Percentiles rank a stretch among this genome's conserved stretches.
Conservation (phyloP, 1,140 invertebrate genomes). For the Drosophila pseudoananassae region DNA sequence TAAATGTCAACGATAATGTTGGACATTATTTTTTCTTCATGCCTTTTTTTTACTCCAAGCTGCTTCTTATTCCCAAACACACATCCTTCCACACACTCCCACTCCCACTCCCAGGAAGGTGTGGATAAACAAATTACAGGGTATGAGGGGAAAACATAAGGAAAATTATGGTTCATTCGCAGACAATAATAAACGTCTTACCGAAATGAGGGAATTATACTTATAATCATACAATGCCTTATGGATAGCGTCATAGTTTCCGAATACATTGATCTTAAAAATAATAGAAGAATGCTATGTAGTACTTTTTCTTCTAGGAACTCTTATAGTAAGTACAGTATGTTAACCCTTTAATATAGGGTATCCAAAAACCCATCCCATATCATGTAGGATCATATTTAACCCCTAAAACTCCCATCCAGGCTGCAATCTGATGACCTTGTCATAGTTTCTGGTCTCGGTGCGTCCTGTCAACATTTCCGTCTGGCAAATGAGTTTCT, state of each 20-base stretch:
- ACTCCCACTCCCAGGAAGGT: neutral
- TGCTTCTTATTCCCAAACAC: neutral
- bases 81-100: neutral
- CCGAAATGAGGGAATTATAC: neutral
- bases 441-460: conserved; percentile 46
- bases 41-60: conserved; percentile 4
- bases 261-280: too few species aligned
- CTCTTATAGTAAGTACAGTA: too few species aligned
- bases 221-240: neutral
- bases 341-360: neutral
- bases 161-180: neutral
- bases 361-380: neutral
- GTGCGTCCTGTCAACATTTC: conserved; percentile 49
- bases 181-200: neutral
- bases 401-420: neutral
- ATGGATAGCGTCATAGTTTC: too few species aligned
- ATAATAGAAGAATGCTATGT: too few species aligned
- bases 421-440: conserved; percentile 21
- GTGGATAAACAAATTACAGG: conserved; percentile 4
- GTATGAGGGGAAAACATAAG: conserved; percentile 1
- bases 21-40: conserved; percentile 63
- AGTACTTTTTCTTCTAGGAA: too few species aligned
- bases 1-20: conserved; percentile 81
- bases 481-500: conserved; percentile 52
- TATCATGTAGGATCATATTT: neutral